A percentile compares a stretch with the other conserved stretches of the same genome.
Evolutionary conservation across 2,888 invertebrate species (phyloP).

Genomic region (Heteromurus nitidus): DNA sequence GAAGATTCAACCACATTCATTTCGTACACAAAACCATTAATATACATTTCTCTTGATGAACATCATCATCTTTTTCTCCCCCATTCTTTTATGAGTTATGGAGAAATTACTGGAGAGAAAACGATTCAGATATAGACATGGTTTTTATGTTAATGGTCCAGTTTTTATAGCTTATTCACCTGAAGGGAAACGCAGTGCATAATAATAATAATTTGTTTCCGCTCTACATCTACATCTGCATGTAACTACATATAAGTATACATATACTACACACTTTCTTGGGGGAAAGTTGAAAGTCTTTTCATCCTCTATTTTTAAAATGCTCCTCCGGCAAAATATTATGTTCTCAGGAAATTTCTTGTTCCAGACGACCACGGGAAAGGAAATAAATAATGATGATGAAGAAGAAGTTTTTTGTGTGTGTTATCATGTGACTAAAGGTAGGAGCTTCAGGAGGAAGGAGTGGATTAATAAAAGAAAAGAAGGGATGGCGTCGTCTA

Average conservation of each 20-base stretch:
- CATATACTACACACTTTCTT: too few relatives aligned
- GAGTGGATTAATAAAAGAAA: conserved; percentile 41
- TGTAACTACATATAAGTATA: too few relatives aligned
- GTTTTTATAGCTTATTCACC: conserved; percentile 42
- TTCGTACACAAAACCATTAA: too few relatives aligned
- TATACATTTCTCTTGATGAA: too few relatives aligned
- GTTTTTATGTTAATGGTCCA: conserved; percentile 32
- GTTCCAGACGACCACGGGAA: conserved; percentile 48
- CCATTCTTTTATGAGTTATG: conserved; percentile 39
- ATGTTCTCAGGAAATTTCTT: conserved; percentile 52
- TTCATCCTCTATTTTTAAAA: neutral
- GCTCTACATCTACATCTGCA: too few relatives aligned
- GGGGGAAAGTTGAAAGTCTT: conserved; percentile 11
- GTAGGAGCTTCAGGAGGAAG: conserved; percentile 18
- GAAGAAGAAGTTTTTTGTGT: conserved; percentile 53
- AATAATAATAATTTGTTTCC: conserved; percentile 60
- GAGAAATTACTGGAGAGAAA: conserved; percentile 46
- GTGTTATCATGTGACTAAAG: conserved; percentile 58
- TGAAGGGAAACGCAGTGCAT: conserved; percentile 47
- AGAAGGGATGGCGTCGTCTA: neutral
- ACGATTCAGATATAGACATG: conserved; percentile 20
- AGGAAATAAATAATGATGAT: conserved; percentile 59
- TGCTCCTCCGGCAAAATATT: conserved; percentile 27
- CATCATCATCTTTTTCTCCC: neutral
- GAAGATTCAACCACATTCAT: neutral